Evolutionary conservation across 2,888 invertebrate species (phyloP), one percentile per base, ranked within the genome.

Genomic region (Trachelus tabidus): DNA sequence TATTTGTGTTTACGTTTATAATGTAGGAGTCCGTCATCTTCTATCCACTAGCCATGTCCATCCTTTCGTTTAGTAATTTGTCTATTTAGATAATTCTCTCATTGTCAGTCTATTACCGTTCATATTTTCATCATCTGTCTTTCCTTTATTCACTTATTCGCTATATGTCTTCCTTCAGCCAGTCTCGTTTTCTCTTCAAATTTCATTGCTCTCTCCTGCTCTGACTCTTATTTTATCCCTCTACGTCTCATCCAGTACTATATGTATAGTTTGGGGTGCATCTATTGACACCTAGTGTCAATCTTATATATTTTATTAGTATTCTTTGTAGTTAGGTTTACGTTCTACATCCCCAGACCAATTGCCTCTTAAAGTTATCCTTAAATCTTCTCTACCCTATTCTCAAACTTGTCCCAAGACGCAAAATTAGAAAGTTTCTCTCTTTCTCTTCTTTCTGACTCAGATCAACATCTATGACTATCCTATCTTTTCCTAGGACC

Each of bases 321-420:
- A 78, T 12, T 34, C 31, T 76, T 68, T 81, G 77, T 15, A 77
- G 11, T 4, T 33, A 11, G 4, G 1, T 35, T 12, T 37, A 2
- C 12, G 31, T 37, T 23, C 37, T 68, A 76, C 77, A 79, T 2
- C 84, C 84, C 75, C 82, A 34, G 11, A 34, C 11, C 11, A 37
- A 37, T 12, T 3, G 12, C 12, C 12, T 37, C 35, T 37, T 37
- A 37, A 35, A 37, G 35, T 37, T 37, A 12, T 37, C 12, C 35
- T 37, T 37, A 37, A 37, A 37, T 3, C 35, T 12, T 37, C 35
- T 37, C 3, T 37, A 12, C 35, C 4, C 0, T 37, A 12, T 37
- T 12, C 12, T 12, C 12, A 35, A 35, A 35, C 12, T 11, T 35
- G 35, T 35, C 35, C 12, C 11, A 35, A 35, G 35, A 11, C 12